Evolutionary conservation across 2,888 invertebrate species (phyloP).

Genomic region (Xanthorhoe spadicearia): DNA sequence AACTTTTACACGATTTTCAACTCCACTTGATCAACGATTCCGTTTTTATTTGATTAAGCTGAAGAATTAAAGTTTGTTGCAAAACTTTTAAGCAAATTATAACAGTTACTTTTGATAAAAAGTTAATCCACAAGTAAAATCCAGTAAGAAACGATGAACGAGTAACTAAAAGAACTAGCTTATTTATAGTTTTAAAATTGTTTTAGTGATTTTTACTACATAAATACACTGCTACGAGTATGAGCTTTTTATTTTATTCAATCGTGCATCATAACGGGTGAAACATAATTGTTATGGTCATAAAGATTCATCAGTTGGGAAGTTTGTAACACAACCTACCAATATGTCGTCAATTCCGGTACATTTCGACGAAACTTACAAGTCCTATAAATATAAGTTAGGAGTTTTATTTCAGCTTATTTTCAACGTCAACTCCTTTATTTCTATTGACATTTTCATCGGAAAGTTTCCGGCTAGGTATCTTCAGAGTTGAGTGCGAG

Average conservation of each 20-base stretch:
- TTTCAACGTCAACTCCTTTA: conserved; percentile 47
- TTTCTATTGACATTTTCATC: conserved; percentile 48
- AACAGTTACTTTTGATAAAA: too few species aligned
- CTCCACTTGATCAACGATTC: conserved; percentile 59
- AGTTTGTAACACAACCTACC: neutral
- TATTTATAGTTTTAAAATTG: too few species aligned
- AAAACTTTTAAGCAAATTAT: too few species aligned
- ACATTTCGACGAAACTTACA: conserved; percentile 28
- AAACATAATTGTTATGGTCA: neutral
- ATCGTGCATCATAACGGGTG: neutral
- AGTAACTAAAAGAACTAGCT: too few species aligned
- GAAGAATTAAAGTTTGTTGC: conserved; percentile 26
- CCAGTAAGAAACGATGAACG: too few species aligned
- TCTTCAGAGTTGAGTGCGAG: conserved; percentile 38
- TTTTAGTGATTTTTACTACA: too few species aligned
- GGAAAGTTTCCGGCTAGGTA: conserved; percentile 39
- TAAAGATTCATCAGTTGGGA: neutral
- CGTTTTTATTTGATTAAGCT: conserved; percentile 59
- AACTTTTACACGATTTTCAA: conserved; percentile 69
- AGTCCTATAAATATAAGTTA: conserved; percentile 46
- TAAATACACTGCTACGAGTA: neutral
- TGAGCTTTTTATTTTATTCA: too few species aligned
- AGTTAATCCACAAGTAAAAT: too few species aligned
- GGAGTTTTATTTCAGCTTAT: conserved; percentile 47
- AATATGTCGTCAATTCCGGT: conserved; percentile 14